Evolutionary conservation across 2,113 vertebrate genomes (phyloP), one percentile per base, ranked within the genome.

Genomic region (Oplegnathus fasciatus): DNA sequence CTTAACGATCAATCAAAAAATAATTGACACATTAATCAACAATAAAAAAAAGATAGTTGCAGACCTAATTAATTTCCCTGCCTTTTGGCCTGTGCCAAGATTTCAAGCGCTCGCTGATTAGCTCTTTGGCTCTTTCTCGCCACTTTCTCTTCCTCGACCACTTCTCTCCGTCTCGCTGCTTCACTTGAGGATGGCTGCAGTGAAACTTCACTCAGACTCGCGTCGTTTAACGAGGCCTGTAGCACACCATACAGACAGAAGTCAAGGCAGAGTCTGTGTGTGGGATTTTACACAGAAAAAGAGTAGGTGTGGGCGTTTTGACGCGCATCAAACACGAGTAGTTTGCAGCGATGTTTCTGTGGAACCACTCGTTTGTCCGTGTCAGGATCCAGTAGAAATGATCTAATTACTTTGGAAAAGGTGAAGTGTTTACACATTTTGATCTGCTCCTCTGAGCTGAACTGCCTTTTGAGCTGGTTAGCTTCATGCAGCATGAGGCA

Each of bases 1-100:
- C 52, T n/a, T 44, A 44, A 32, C 0, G 6, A 46, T 32, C 32
- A 66, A 66, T 57, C 32, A 46, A 50, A 28, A 61, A 80, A 62
- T 18, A 73, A 67, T 24, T 37, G 28, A 68, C 10, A 75, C 20
- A 60, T 50, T 60, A 75, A 67, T 67, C 50, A 60, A 50, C 28
- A 32, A 57, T 7, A 13, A 20, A 66, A 13, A 20, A 18, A 40
- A 50, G 18, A 62, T 11, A 26, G 15, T 22, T n/a, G 40, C 17
- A 24, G 44, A n/a, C 17, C 18, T 32, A 55, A 70, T 70, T 48
- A 60, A 24, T 54, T 42, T 54, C 32, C 54, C 26, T 28, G 10
- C 40, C 40, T 62, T n/a, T 9, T 32, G 72, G 72, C 40, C 28
- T 61, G 14, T 6, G 10, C 22, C 30, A 6, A n/a, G n/a, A 18